These are phyloP conservation scores for Volucella bombylans DNA, from an alignment of 2,888 invertebrate genomes.

Conservation along the genomic window DNA sequence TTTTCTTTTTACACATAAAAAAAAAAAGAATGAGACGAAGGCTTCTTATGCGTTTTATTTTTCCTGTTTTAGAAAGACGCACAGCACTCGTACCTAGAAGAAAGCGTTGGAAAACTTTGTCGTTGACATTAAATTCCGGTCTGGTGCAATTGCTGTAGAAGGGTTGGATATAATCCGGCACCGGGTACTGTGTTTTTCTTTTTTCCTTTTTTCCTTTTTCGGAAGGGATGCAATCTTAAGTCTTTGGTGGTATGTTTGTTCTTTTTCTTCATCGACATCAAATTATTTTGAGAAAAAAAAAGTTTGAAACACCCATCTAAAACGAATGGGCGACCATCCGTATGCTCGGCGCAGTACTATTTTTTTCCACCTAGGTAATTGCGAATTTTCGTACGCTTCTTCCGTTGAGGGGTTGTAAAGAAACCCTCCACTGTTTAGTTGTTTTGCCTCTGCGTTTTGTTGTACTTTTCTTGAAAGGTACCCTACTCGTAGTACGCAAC, in stretches of 20 bases:
- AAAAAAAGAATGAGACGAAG: not conserved
- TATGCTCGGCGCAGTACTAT: not conserved
- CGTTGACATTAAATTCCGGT: conserved; percentile 65
- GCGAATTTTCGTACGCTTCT: conserved; percentile 55
- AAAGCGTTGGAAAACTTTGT: conserved; percentile 67
- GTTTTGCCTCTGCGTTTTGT: not conserved
- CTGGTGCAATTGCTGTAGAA: conserved; percentile 37
- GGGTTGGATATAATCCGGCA: conserved; percentile 46
- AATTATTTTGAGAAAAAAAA: conserved; percentile 15
- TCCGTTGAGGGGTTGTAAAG: conserved; percentile 35
- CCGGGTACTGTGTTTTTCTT: not conserved
- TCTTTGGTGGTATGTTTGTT: conserved; percentile 47
- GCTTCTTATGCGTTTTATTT: conserved; percentile 19
- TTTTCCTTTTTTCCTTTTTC: conserved; percentile 3
- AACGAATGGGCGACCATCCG: conserved; percentile 60
- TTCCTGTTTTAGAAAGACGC: conserved; percentile 43
- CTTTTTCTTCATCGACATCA: conserved; percentile 28
- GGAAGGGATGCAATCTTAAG: conserved; percentile 47
- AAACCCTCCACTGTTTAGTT: conserved; percentile 30
- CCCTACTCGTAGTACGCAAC: conserved; percentile 68
- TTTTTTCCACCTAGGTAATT: conserved; percentile 54
- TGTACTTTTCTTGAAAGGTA: conserved; percentile 19
- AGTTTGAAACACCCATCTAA: conserved; percentile 19
- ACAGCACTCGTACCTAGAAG: conserved; percentile 5
- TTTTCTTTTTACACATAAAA: not conserved